A percentile compares a stretch with the other conserved stretches of the same genome.
Evolutionary conservation across 2,113 vertebrate species (phyloP).

Genomic region (Myotis brandtii): DNA sequence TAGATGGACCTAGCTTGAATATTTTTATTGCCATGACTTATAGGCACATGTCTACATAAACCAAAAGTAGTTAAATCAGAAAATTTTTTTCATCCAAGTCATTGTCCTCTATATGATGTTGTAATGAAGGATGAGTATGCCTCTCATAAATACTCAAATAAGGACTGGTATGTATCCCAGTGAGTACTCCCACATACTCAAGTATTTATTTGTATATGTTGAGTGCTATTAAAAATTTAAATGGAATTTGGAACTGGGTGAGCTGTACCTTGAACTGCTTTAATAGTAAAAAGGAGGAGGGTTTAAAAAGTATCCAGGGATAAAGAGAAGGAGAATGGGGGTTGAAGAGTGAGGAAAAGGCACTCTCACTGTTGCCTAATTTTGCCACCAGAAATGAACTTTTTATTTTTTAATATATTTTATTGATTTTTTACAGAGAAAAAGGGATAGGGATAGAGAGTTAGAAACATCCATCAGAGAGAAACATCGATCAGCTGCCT

Average conservation of each 20-base stretch:
- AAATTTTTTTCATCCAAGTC: background rate
- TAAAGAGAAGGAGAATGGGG: background rate
- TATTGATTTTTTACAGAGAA: too few relatives aligned
- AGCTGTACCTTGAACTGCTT: background rate
- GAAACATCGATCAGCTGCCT: too few relatives aligned
- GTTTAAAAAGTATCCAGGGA: background rate
- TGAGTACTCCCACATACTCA: background rate
- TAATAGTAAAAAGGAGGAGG: background rate
- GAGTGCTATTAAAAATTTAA: background rate
- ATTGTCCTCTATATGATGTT: background rate
- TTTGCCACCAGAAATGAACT: conserved; percentile 17
- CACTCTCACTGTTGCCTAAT: background rate
- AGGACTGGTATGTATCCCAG: background rate
- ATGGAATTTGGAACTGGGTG: background rate
- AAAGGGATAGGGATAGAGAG: too few relatives aligned
- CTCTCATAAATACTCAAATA: background rate
- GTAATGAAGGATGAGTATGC: background rate
- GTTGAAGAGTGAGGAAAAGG: background rate
- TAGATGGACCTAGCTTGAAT: background rate
- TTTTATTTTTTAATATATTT: background rate
- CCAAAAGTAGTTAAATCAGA: conserved; percentile 33
- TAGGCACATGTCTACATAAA: background rate
- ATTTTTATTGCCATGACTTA: background rate
- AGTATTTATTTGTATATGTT: background rate
- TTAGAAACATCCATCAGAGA: too few relatives aligned